Conservation (phyloP, 2,888 invertebrate genomes). For the Cremastinae sp. region DNA sequence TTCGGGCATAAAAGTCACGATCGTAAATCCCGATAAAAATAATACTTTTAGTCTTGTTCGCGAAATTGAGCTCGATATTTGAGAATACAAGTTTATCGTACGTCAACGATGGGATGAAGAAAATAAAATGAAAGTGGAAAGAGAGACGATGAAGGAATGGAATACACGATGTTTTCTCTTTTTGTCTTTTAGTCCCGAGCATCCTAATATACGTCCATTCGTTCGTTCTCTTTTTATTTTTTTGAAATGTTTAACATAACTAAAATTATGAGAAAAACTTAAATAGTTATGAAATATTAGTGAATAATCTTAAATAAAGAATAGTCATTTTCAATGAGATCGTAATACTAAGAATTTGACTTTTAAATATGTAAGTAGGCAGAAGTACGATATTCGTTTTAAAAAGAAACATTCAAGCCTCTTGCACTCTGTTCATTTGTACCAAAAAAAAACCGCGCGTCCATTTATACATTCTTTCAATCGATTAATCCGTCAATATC, state of each 20-base stretch:
- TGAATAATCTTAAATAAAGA: slow-evolving; percentile 52
- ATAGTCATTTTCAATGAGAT: slow-evolving; percentile 71
- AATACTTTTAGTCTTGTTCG: slow-evolving; percentile 37
- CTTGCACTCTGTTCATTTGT: slow-evolving; percentile 37
- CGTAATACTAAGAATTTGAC: slow-evolving; percentile 72
- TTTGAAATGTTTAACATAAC: slow-evolving; percentile 22
- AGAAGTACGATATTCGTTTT: slow-evolving; percentile 63
- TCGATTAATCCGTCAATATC: neutral
- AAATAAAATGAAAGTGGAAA: slow-evolving; percentile 33
- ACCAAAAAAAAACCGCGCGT: slow-evolving; percentile 24
- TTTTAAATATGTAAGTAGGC: slow-evolving; percentile 56
- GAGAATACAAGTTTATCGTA: slow-evolving; percentile 15
- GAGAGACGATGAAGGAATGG: slow-evolving; percentile 16
- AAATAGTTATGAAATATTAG: slow-evolving; percentile 59
- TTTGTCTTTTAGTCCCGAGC: slow-evolving; percentile 37
- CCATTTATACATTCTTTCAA: neutral
- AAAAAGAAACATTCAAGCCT: slow-evolving; percentile 47
- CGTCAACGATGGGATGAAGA: no score
- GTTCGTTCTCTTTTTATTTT: slow-evolving; percentile 6
- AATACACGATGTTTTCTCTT: slow-evolving; percentile 39
- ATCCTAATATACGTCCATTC: slow-evolving; percentile 49
- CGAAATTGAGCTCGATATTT: slow-evolving; percentile 1
- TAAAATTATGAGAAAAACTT: slow-evolving; percentile 66
- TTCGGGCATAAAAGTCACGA: no score
- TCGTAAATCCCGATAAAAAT: slow-evolving; percentile 28